These are phyloP conservation scores for Poeciliopsis gracilis DNA, from an alignment of 2,797 vertebrate genomes.

Conservation along the genomic window DNA sequence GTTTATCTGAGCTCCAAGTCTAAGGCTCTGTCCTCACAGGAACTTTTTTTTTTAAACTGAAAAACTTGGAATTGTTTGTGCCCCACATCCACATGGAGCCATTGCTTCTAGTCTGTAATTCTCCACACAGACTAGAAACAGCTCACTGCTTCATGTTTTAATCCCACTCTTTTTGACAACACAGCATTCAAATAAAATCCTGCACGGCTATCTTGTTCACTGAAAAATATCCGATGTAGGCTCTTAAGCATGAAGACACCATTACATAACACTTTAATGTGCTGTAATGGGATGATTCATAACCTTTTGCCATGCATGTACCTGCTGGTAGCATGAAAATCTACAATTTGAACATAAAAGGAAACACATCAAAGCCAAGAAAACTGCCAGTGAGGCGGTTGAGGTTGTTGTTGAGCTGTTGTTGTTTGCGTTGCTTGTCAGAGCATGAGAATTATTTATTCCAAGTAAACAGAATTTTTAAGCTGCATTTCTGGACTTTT, in stretches of 20 bases:
- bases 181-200: constrained; percentile 44
- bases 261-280: constrained; percentile 36
- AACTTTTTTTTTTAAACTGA: no score
- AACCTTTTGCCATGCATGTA: constrained; percentile 13
- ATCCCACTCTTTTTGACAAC: constrained; percentile 45
- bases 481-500: neutral
- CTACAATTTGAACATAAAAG: constrained; percentile 17
- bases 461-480: neutral
- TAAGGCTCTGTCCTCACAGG: neutral
- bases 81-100: no score
- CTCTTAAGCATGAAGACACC: constrained; percentile 22
- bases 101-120: no score
- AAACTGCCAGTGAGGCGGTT: neutral
- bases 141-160: constrained; percentile 30
- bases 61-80: no score
- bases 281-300: constrained; percentile 40
- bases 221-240: constrained; percentile 8
- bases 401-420: neutral
- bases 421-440: no score
- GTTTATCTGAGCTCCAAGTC: neutral
- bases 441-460: neutral
- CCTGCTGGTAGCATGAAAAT: constrained; percentile 25
- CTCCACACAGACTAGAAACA: neutral
- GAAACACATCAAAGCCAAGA: constrained; percentile 2
- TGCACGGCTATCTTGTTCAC: constrained; percentile 3